Evolutionary conservation across 2,113 vertebrate genomes (phyloP).

Genomic region (Vidua chalybeata): DNA sequence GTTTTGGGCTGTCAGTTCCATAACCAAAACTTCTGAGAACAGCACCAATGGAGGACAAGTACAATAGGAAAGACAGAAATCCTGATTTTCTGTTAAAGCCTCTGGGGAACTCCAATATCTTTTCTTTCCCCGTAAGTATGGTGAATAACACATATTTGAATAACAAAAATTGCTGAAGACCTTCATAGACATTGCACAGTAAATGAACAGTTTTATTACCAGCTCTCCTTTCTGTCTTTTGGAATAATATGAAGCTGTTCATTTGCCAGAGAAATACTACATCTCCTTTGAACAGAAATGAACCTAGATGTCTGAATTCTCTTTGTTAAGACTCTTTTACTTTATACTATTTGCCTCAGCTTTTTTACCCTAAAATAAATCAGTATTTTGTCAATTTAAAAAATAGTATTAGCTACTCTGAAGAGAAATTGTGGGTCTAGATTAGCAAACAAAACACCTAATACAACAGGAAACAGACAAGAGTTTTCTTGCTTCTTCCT

Average conservation of each 20-base stretch:
- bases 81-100: background rate
- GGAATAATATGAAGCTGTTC: background rate
- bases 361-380: background rate
- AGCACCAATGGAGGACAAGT: background rate
- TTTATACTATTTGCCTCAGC: background rate
- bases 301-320: background rate
- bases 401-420: background rate
- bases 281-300: background rate
- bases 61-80: background rate
- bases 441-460: background rate
- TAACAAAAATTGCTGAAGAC: background rate
- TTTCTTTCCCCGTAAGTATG: background rate
- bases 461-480: background rate
- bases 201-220: background rate
- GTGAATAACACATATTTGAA: background rate
- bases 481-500: background rate
- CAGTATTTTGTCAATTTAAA: background rate
- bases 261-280: background rate
- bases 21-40: background rate
- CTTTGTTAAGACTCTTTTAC: background rate
- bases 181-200: background rate
- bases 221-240: background rate
- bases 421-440: background rate
- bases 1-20: background rate
- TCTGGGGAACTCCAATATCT: background rate